These are phyloP conservation scores for Synodontis membranacea DNA, from an alignment of 2,113 vertebrate genomes.

Conservation along the genomic window DNA sequence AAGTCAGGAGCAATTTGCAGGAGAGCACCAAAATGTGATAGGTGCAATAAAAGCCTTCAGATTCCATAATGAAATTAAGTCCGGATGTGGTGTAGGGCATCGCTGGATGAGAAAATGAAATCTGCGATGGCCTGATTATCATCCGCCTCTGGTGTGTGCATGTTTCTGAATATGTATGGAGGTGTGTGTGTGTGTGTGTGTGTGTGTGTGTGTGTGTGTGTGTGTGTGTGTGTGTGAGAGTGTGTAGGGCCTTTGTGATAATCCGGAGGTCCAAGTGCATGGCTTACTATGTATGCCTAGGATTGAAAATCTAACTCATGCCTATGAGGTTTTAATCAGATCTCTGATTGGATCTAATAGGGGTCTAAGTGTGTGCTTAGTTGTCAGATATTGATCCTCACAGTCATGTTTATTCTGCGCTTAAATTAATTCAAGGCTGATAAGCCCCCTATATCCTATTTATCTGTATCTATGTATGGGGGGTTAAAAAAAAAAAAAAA, in stretches of 20 bases:
- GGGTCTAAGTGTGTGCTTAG: constrained; percentile 8
- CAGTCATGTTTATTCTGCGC: not conserved
- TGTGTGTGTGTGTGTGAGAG: not conserved
- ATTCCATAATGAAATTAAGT: constrained; percentile 67
- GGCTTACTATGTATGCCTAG: not conserved
- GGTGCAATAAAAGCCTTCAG: constrained; percentile 66
- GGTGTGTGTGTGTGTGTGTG: constrained; percentile 6
- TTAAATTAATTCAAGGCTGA: not conserved
- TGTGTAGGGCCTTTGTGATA: not conserved
- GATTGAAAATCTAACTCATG: not conserved
- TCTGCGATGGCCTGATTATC: constrained; percentile 52
- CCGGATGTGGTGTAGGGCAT: constrained; percentile 58
- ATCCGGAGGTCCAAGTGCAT: constrained; percentile 2
- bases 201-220: not conserved
- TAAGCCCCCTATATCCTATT: not conserved
- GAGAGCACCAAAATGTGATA: constrained; percentile 52
- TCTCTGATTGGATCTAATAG: constrained; percentile 5
- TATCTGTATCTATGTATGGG: not conserved
- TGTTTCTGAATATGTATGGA: constrained; percentile 15
- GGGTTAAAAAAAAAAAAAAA: not conserved
- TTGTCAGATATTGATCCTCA: constrained; percentile 13
- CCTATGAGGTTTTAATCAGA: constrained; percentile 18
- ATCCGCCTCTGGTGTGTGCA: not conserved
- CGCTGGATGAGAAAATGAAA: constrained; percentile 64
- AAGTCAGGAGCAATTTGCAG: constrained; percentile 70